These are phyloP conservation scores for Epinephelus lanceolatus DNA, from an alignment of 2,113 vertebrate species.

Conservation along the genomic window DNA sequence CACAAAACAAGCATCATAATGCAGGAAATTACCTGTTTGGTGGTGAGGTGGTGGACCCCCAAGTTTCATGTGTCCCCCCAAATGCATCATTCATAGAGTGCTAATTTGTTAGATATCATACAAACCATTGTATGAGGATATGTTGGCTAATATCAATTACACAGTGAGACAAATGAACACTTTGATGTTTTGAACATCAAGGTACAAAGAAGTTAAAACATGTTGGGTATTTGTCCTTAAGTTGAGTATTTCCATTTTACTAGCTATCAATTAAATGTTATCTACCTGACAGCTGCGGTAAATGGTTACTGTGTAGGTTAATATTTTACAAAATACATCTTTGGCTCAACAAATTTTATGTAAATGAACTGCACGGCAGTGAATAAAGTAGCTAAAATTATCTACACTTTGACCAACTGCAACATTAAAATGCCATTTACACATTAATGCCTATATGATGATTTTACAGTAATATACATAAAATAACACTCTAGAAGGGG, in stretches of 20 bases:
- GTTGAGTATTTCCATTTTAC: not conserved
- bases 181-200: not conserved
- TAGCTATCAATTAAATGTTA: not conserved
- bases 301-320: not conserved
- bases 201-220: not conserved
- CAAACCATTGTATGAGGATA: no score
- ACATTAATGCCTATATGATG: not conserved
- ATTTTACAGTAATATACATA: not conserved
- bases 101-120: no score
- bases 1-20: no score
- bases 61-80: no score
- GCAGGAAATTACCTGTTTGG: no score
- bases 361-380: not conserved
- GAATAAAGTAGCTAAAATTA: not conserved
- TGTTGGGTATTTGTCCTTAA: not conserved
- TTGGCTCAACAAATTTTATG: not conserved
- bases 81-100: no score
- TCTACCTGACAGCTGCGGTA: not conserved
- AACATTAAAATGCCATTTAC: not conserved
- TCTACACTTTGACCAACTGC: not conserved
- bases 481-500: not conserved
- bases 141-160: not conserved
- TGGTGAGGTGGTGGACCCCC: no score
- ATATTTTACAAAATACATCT: not conserved
- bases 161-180: slow-evolving; percentile 4